Base-by-base conservation (phyloP, 2,113 vertebrate species). In the Eudorcas thomsonii region DNA sequence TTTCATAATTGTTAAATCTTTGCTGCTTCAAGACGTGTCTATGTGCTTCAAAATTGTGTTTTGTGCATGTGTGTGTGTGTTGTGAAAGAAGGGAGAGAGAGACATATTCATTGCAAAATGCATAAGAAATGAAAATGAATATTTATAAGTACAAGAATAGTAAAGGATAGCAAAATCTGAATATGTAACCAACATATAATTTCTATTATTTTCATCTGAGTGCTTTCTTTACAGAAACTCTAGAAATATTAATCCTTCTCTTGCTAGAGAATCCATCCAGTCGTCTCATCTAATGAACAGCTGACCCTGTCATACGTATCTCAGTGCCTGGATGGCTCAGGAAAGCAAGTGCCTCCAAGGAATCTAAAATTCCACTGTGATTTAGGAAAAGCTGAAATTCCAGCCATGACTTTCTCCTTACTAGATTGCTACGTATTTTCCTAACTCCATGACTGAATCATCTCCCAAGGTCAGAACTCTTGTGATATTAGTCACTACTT, bases 311-410 rank as follows among this genome's bases (percentile, higher is more conserved):
- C 90, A 84, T 86, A 60, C 92, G 77, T 82, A 60, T 78, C 78
- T 93, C 94, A 80, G 87, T 85, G 92, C 55, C 67, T 54, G 12
- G 36, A 55, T 96, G 81, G 71, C 92, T 77, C 80, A 90, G 74
- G 54, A 91, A 89, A 92, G 48, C 17, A 23, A 83, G 16, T 96
- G 17, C 71, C 90, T 94, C 88, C 39, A 45, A 91, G 95, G 87
- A 55, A 85, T 81, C 25, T 93, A 74, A 95, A 98, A 96, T 90
- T 91, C 96, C 64, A 95, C 88, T 84, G 83, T 52, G 80, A 97
- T 90, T 90, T 92, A 60, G 52, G n/a, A 94, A 92, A 88, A 92
- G 52, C 23, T 30, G 71, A 93, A 91, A 94, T 54, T 90, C n/a
- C 25, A 94, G 62, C 82, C 96, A 36, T 88, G 55, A 54, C 71